These are phyloP conservation scores for Florisuga fusca DNA, from an alignment of 2,797 vertebrate species.

Conservation along the genomic window DNA sequence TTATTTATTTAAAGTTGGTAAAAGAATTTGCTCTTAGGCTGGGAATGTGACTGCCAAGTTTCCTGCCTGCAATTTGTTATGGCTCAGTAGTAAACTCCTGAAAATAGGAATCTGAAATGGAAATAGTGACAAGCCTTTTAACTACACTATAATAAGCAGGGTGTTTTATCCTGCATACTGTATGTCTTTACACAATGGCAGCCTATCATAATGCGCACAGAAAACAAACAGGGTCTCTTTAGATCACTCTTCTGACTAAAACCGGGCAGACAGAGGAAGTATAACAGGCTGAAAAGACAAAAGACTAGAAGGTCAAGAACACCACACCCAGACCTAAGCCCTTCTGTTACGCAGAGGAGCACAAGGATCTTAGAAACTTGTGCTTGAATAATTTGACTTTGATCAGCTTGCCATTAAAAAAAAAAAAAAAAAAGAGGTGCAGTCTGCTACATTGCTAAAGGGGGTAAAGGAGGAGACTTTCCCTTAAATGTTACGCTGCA, in stretches of 20 bases:
- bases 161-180: constrained; percentile 69
- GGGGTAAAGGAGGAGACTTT: constrained; percentile 12
- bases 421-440: not conserved
- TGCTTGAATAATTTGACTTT: constrained; percentile 61
- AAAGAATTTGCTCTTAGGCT: constrained; percentile 73
- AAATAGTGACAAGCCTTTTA: constrained; percentile 78
- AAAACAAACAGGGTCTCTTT: constrained; percentile 70
- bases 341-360: constrained; percentile 28
- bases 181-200: constrained; percentile 75
- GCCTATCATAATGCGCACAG: constrained; percentile 54
- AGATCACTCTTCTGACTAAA: constrained; percentile 60
- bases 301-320: constrained; percentile 72
- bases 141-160: constrained; percentile 67
- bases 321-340: constrained; percentile 68
- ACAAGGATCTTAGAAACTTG: constrained; percentile 17
- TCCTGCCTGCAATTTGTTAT: constrained; percentile 79
- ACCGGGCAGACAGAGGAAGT: constrained; percentile 66
- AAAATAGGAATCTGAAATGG: constrained; percentile 79
- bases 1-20: constrained; percentile 68
- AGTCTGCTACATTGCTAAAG: constrained; percentile 15
- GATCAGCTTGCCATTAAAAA: constrained; percentile 46
- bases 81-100: constrained; percentile 74
- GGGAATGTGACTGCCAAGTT: constrained; percentile 73
- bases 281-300: constrained; percentile 73
- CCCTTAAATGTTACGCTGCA: not conserved